Conservation (phyloP, 2,113 vertebrate species). For the Scortum barcoo region DNA sequence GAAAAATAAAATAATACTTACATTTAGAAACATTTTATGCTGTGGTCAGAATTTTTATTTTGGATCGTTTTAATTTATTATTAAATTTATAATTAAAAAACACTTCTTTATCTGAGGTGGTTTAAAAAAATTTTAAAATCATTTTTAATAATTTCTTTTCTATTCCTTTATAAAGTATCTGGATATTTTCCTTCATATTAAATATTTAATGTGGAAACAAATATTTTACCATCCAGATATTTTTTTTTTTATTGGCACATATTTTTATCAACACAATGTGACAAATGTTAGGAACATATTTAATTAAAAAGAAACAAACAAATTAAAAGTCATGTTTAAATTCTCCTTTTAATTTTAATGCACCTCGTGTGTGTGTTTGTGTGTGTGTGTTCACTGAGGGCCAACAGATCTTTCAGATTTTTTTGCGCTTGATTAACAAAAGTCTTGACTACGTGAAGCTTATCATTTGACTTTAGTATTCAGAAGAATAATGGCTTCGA, state of each 20-base stretch:
- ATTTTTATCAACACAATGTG: background rate
- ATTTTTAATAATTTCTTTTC: background rate
- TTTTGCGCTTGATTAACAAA: slow-evolving; percentile 23
- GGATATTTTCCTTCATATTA: background rate
- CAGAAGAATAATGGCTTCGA: slow-evolving; percentile 48
- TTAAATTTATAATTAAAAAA: too few species aligned
- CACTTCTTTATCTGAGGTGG: background rate
- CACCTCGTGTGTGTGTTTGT: background rate
- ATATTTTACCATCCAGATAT: background rate
- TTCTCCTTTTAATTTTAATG: slow-evolving; percentile 18
- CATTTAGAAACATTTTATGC: background rate
- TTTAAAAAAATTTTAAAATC: background rate
- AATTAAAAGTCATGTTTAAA: slow-evolving; percentile 12
- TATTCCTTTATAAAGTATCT: background rate
- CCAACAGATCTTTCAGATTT: slow-evolving; percentile 36
- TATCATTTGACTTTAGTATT: slow-evolving; percentile 50
- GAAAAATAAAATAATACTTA: slow-evolving; percentile 21
- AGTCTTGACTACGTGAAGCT: slow-evolving; percentile 39
- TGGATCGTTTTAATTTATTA: background rate
- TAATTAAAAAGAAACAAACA: background rate
- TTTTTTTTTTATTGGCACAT: background rate
- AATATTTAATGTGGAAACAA: background rate
- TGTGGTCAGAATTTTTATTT: background rate
- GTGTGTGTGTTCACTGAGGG: slow-evolving; percentile 10
- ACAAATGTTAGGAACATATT: background rate